A percentile compares a stretch with the other conserved stretches of the same genome.
Evolutionary conservation across 2,888 invertebrate genomes (phyloP).

Genomic region (Pyralis farinalis): DNA sequence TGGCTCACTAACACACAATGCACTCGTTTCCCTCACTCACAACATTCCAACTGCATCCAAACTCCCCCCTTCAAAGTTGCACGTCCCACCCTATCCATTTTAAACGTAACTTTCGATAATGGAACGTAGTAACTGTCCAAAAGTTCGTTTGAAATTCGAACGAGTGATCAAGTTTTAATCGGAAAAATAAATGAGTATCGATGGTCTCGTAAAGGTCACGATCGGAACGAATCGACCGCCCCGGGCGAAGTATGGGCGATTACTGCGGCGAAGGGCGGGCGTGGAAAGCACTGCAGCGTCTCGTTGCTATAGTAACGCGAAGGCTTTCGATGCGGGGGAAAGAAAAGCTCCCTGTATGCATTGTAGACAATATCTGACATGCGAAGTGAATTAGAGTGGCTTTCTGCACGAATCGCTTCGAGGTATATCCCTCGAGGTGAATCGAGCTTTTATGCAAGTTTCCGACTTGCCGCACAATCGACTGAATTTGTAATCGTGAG

Average conservation of each 20-base stretch:
- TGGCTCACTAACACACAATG: constrained; percentile 58
- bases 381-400: constrained; percentile 29
- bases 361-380: constrained; percentile 37
- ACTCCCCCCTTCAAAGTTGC: constrained; percentile 18
- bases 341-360: constrained; percentile 36
- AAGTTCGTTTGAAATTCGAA: constrained; percentile 8
- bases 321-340: constrained; percentile 46
- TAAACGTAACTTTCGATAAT: constrained; percentile 1
- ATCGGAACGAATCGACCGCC: constrained; percentile 32
- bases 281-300: constrained; percentile 69
- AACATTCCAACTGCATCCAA: constrained; percentile 73
- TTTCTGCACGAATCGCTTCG: constrained; percentile 16
- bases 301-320: constrained; percentile 59
- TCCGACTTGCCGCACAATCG: background rate
- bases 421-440: constrained; percentile 4
- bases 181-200: constrained; percentile 14
- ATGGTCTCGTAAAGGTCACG: constrained; percentile 16
- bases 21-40: constrained; percentile 45
- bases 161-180: constrained; percentile 11
- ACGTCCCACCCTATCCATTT: constrained; percentile 10
- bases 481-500: background rate
- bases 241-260: constrained; percentile 40
- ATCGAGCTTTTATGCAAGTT: constrained; percentile 4
- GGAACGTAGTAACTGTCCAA: constrained; percentile 14
- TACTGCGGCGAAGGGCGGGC: constrained; percentile 73